Evolutionary conservation across 1,140 invertebrate species (phyloP).

Genomic region (Cheumatopsyche charites): DNA sequence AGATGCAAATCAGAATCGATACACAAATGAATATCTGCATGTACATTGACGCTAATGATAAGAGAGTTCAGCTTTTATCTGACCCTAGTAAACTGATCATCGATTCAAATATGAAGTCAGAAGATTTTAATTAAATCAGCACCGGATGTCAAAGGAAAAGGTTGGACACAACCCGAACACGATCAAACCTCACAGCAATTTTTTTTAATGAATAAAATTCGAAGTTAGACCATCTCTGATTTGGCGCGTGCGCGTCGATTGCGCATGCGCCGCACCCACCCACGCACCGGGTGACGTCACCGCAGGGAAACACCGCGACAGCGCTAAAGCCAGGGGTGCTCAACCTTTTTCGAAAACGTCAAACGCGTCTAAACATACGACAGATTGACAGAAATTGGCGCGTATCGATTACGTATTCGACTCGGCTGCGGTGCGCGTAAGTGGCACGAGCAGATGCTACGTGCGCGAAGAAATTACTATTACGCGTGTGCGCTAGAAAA

Average conservation of each 20-base stretch:
- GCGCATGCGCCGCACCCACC: conserved; percentile 28
- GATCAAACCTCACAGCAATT: too few species aligned
- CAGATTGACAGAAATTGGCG: too few species aligned
- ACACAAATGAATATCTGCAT: too few species aligned
- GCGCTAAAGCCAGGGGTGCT: not conserved
- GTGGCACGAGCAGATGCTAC: conserved; percentile 3
- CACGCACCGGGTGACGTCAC: conserved; percentile 25
- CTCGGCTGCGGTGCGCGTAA: not conserved
- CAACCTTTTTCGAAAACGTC: not conserved
- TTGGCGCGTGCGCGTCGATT: conserved; percentile 24
- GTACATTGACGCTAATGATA: too few species aligned
- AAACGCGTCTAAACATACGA: not conserved
- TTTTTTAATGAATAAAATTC: too few species aligned
- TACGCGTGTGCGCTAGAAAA: not conserved
- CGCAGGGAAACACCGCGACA: conserved; percentile 18
- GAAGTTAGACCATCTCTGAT: not conserved
- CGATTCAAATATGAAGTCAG: too few species aligned
- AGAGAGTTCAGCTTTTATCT: too few species aligned
- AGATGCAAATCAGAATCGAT: too few species aligned
- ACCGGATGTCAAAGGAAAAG: too few species aligned
- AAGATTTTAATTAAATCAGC: too few species aligned
- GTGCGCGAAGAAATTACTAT: not conserved
- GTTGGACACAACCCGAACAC: too few species aligned
- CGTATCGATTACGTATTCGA: not conserved
- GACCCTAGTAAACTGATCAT: too few species aligned